Base-by-base conservation (phyloP, 2,888 invertebrate species). In the Calliopum simillimum region DNA sequence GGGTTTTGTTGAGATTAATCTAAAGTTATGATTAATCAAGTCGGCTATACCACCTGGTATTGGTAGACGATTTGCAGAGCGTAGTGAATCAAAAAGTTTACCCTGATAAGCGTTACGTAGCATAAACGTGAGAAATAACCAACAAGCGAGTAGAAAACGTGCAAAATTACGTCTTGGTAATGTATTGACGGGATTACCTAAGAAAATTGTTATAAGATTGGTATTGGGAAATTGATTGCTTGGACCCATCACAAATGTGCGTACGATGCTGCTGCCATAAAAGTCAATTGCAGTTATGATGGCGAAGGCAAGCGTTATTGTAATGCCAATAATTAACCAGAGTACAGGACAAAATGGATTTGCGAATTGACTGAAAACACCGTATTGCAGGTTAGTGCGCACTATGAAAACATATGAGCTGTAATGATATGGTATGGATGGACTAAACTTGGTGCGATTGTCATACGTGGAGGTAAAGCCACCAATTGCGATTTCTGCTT, bases 81-180 rank as follows among this genome's bases (percentile, higher is more conserved):
- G 80, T 61, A 83, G 70, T 16, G 80, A 76, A 25, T 82, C 80
- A 55, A 81, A 83, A 33, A 83, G 59, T 14, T 82, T 82, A 1
- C 81, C 83, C 73, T 84, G 84, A 63, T 84, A 84, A 41, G 82
- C 82, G 46, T 78, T 79, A 1, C 84, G 80, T 41, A 84, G 56
- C 14, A 84, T 77, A 3, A 84, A 64, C 1, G 80, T 77, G 1
- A 77, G 66, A 0, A 82, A 23, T 8, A 84, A 51, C 84, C 82
- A 84, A 6, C 75, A 53, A 46, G 76, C 70, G 4, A 84, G 43
- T 4, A 82, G 62, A n/a, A 78, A 79, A 0, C 84, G 80, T 3
- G 80, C 72, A 13, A 80, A 78, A 3, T 74, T 77, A 2, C 71
- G 56, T 2, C 64, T 68, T 0, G 83, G 80, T 33, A 33, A 8